phyloP scores from a whole-genome alignment of 2,888 invertebrate genomes.

The Eilema sororculum region DNA sequence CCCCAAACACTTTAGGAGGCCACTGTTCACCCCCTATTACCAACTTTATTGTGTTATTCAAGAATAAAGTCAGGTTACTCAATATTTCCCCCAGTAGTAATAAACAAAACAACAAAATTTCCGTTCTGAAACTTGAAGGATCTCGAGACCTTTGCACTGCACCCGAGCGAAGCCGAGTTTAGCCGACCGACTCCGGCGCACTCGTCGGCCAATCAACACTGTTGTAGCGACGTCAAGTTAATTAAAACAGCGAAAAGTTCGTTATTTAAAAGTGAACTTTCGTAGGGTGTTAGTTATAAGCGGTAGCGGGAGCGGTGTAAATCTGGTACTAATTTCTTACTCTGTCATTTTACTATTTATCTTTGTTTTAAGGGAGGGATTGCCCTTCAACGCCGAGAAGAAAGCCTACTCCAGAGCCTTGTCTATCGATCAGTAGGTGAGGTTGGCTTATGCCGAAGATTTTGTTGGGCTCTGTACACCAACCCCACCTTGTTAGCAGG shows the following conservation, averaged over 20 bases:
- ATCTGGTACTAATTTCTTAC: too few species aligned
- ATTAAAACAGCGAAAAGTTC: constrained; percentile 84
- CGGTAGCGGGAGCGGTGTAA: constrained; percentile 25
- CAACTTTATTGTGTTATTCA: too few species aligned
- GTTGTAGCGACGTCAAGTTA: constrained; percentile 84
- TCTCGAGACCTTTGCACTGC: constrained; percentile 7
- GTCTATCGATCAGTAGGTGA: too few species aligned
- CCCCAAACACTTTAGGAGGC: too few species aligned
- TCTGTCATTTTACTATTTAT: not conserved
- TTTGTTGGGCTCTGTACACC: too few species aligned
- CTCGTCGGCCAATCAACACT: constrained; percentile 70
- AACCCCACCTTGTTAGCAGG: too few species aligned
- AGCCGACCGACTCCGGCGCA: constrained; percentile 40
- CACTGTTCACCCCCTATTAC: too few species aligned
- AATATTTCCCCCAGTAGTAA: constrained; percentile 2
- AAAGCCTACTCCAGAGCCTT: too few species aligned
- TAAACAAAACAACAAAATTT: constrained; percentile 16
- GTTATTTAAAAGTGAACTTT: constrained; percentile 73
- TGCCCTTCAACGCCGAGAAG: not conserved
- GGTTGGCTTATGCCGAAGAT: too few species aligned
- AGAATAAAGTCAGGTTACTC: not conserved
- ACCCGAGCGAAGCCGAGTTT: constrained; percentile 1
- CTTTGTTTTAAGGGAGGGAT: not conserved
- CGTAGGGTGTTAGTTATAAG: constrained; percentile 24
- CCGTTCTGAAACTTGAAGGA: constrained; percentile 3